These are phyloP conservation scores for Rotaria sp. DNA, from an alignment of 2,888 invertebrate species.

Conservation along the genomic window DNA sequence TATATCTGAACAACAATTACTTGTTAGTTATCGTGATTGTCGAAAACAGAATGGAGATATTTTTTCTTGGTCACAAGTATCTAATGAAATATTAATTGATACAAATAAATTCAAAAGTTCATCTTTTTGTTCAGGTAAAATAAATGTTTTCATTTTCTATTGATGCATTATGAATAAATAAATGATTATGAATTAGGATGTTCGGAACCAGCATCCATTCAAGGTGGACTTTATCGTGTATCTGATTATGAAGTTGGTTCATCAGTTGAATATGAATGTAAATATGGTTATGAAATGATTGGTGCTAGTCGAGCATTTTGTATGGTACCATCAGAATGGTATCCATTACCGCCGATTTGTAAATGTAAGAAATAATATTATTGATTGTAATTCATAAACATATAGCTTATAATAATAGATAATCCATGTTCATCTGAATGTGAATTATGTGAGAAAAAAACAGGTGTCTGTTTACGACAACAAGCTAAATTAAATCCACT, in stretches of 20 bases:
- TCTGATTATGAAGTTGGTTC: slow-evolving; percentile 6
- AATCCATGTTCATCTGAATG: slow-evolving; percentile 16
- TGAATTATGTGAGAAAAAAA: slow-evolving; percentile 13
- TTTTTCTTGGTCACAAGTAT: background rate
- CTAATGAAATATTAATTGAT: background rate
- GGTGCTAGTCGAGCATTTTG: slow-evolving; percentile 23
- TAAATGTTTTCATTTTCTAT: background rate
- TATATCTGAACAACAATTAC: slow-evolving; percentile 20
- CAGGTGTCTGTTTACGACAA: background rate
- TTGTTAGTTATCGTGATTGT: slow-evolving; percentile 12
- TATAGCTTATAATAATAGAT: background rate
- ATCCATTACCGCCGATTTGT: slow-evolving; percentile 8
- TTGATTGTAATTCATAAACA: too few relatives aligned
- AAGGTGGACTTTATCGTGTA: slow-evolving; percentile 12
- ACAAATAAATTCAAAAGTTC: background rate
- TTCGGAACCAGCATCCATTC: slow-evolving; percentile 21
- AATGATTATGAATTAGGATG: background rate
- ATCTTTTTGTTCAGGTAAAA: slow-evolving; percentile 8
- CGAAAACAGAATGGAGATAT: slow-evolving; percentile 21
- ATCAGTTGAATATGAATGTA: slow-evolving; percentile 14
- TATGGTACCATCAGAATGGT: slow-evolving; percentile 24
- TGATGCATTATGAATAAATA: background rate
- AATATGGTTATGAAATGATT: slow-evolving; percentile 23
- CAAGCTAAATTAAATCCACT: background rate
- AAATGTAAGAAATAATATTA: background rate